Conservation (phyloP, 92 coral and sea anemone genomes). For the Phenganax stokvisi region DNA sequence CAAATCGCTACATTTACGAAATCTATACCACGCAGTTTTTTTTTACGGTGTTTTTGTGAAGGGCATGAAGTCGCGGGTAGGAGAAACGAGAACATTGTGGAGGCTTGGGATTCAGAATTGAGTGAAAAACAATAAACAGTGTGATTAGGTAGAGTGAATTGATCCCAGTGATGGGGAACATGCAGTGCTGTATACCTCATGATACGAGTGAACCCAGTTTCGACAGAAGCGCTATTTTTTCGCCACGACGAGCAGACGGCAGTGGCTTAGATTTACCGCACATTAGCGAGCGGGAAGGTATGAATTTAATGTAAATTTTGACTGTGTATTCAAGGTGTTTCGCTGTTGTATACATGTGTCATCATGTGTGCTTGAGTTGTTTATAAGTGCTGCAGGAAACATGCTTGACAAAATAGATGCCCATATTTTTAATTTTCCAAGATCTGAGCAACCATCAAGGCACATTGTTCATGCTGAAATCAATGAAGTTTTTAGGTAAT, state of each 20-base stretch:
- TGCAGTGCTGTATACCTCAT: constrained; percentile 90
- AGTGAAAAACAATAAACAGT: background rate
- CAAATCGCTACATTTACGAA: background rate
- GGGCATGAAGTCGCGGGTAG: constrained; percentile 39
- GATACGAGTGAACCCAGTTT: constrained; percentile 71
- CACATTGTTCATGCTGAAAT: constrained; percentile 77
- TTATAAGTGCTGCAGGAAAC: constrained; percentile 20
- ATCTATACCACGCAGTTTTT: background rate
- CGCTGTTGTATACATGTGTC: too few species aligned
- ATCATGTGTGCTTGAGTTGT: background rate
- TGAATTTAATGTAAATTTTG: background rate
- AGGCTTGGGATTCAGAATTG: constrained; percentile 18
- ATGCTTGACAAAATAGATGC: background rate
- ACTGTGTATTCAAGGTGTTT: too few species aligned
- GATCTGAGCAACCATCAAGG: constrained; percentile 97
- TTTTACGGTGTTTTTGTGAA: background rate
- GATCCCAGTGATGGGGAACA: constrained; percentile 74
- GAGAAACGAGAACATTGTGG: constrained; percentile 22
- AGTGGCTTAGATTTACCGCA: constrained; percentile 89
- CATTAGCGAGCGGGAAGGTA: constrained; percentile 98
- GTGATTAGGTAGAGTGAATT: constrained; percentile 21
- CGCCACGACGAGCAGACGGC: constrained; percentile 56
- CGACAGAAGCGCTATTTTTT: constrained; percentile 71
- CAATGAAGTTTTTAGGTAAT: constrained; percentile 41
- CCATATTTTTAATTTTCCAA: constrained; percentile 40